These are phyloP conservation scores for Ricordea florida DNA, from an alignment of 92 coral and sea anemone genomes.

Conservation along the genomic window DNA sequence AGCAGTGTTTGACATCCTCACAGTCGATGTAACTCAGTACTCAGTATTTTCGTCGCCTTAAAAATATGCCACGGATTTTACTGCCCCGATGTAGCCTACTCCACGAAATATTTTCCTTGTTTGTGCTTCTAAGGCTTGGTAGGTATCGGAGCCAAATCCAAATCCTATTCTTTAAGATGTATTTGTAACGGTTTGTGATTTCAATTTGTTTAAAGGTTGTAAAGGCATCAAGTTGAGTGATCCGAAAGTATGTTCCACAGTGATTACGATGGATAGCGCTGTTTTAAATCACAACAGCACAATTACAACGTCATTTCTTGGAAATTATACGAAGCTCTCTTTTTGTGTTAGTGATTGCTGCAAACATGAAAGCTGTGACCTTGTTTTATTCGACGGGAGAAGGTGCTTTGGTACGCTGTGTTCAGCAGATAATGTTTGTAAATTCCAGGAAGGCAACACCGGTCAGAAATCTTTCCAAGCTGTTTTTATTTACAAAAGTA, in stretches of 20 bases:
- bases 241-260: constrained; percentile 1
- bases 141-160: no score
- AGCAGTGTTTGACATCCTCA: no score
- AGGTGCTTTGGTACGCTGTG: constrained; percentile 47
- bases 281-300: background rate
- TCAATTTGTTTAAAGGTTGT: no score
- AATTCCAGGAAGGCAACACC: constrained; percentile 5
- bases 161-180: no score
- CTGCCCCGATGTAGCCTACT: no score
- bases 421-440: constrained; percentile 20
- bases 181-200: no score
- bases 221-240: no score
- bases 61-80: no score
- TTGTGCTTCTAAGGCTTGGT: no score
- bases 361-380: constrained; percentile 15
- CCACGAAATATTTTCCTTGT: no score
- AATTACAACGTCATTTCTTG: background rate
- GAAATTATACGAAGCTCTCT: constrained; percentile 1
- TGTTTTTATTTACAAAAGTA: background rate
- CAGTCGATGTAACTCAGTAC: no score
- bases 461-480: constrained; percentile 43
- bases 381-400: constrained; percentile 39
- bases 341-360: constrained; percentile 39
- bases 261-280: background rate
- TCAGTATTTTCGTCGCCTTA: no score